Base-by-base conservation (phyloP, 2,888 invertebrate species). In the Caenorhabditis sp. region DNA sequence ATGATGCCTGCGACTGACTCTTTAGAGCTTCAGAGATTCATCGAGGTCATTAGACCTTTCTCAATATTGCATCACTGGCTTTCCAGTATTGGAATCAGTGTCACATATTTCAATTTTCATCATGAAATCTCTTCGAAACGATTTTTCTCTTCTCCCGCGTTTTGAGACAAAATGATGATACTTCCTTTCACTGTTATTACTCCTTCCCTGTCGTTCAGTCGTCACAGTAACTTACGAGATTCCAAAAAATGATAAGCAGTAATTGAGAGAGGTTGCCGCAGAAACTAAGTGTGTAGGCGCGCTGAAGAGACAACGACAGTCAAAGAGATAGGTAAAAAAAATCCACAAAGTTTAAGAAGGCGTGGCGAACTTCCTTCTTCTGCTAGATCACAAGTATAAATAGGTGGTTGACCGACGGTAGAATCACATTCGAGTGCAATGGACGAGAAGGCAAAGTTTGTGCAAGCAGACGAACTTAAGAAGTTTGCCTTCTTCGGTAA, bases 401-500 rank as follows among this genome's bases (percentile, higher is more conserved):
- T 56, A 56, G 76, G 41, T 31, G n/a, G 19, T 10, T 56, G 68
- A 26, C 47, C 22, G 56, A 41, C 31, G 16, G 41, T 66, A 58
- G 54, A 76, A 61, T 41, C 66, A 61, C 63, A 75, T 59, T 70
- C 26, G 64, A 22, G 79, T 72, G 79, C 79, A 69, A 83, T 83
- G 83, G 89, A 89, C 66, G 85, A 88, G 47, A 89, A 89, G 82
- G 79, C 80, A 66, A 88, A 87, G 80, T 74, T 87, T 54, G 73
- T 84, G 66, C 90, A 91, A 83, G 91, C 91, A 28, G 89, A 89
- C 41, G 84, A 85, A 44, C 85, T 90, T 47, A 89, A 90, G 82
- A 87, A 87, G 82, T 85, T 91, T 68, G 92, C 92, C 83, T 91
- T 92, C 86, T 88, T 89, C 84, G 91, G 91, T 77, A 35, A 66